Evolutionary conservation across 53 echinoderm and acorn worm genomes (phyloP).

Genomic region (Temnopleurus reevesii): DNA sequence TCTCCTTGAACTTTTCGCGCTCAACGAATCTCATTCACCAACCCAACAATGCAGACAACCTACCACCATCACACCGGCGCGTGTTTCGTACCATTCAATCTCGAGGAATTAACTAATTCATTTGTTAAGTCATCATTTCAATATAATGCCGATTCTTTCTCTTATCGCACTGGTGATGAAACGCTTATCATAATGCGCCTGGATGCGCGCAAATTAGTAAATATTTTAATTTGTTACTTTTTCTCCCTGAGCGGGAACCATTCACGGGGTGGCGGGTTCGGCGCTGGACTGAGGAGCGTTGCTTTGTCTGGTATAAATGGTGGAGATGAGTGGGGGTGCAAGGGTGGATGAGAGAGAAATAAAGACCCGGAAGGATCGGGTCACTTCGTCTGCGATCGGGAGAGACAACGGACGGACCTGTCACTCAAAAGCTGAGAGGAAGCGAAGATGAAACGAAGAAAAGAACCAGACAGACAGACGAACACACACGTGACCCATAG

Average conservation of each 20-base stretch:
- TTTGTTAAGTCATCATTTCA: constrained; percentile 25
- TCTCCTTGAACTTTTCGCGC: constrained; percentile 9
- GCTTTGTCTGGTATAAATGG: background rate
- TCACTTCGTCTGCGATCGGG: background rate
- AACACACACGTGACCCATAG: no score
- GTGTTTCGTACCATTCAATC: background rate
- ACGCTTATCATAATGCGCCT: constrained; percentile 24
- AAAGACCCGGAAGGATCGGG: constrained; percentile 31
- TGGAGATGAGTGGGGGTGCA: background rate
- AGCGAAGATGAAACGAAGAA: background rate
- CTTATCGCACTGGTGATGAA: background rate
- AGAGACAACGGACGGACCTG: background rate
- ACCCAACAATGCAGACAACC: background rate
- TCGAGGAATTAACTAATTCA: constrained; percentile 15
- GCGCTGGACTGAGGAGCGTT: background rate
- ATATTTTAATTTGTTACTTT: constrained; percentile 53
- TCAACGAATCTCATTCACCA: background rate
- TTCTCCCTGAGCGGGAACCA: background rate
- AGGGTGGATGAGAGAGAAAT: background rate
- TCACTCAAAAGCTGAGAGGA: constrained; percentile 43
- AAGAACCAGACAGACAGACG: background rate
- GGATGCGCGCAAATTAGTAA: constrained; percentile 28
- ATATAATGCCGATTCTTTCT: background rate
- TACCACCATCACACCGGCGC: constrained; percentile 2
- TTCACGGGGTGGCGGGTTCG: background rate